Evolutionary conservation across 2,113 vertebrate genomes (phyloP).

Genomic region (Oryzias celebensis): DNA sequence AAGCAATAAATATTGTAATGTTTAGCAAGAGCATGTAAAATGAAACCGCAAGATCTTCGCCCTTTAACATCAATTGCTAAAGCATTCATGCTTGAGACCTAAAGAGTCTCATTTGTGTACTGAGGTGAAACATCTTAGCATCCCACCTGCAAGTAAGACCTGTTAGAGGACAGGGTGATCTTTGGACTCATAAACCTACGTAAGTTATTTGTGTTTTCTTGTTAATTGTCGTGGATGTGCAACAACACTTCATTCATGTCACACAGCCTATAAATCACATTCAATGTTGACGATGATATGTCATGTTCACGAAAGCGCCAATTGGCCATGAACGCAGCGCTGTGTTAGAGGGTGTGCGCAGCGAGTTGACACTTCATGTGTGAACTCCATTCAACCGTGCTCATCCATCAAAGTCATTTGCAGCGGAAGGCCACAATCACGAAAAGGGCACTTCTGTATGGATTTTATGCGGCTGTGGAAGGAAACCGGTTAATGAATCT

Average conservation of each 20-base stretch:
- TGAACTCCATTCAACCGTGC: constrained; percentile 37
- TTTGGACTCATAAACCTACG: background rate
- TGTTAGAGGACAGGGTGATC: constrained; percentile 13
- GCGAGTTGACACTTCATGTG: constrained; percentile 11
- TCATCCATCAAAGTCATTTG: constrained; percentile 59
- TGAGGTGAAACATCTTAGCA: constrained; percentile 9
- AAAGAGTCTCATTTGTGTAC: constrained; percentile 7
- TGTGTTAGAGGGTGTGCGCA: constrained; percentile 3
- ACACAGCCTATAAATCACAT: background rate
- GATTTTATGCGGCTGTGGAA: constrained; percentile 49
- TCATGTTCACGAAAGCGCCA: constrained; percentile 17
- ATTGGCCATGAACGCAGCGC: background rate
- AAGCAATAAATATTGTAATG: background rate
- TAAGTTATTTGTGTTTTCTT: background rate
- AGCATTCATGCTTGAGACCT: background rate
- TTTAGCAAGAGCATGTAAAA: background rate
- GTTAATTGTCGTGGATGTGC: background rate
- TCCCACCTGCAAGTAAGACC: constrained; percentile 7
- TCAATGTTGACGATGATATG: constrained; percentile 5
- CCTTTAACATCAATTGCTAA: background rate
- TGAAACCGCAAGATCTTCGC: background rate
- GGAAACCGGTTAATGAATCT: constrained; percentile 64
- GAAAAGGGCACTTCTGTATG: constrained; percentile 52
- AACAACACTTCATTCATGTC: constrained; percentile 2
- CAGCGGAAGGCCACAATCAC: constrained; percentile 16